phyloP scores from a whole-genome alignment of 2,797 vertebrate species.

The Tokudaia muenninki region DNA sequence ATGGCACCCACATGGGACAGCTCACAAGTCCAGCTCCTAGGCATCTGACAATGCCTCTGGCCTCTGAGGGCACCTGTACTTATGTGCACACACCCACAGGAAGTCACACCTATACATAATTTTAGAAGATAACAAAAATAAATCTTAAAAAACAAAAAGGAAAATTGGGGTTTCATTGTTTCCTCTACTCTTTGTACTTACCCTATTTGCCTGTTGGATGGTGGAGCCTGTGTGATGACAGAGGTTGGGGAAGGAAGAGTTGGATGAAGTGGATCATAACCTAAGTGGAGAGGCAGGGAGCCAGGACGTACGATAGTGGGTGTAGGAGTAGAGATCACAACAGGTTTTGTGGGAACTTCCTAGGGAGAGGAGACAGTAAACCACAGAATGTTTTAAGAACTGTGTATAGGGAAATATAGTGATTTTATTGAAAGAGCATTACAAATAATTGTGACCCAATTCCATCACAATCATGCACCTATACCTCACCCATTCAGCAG shows the following conservation, averaged over 20 bases:
- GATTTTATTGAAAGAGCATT: conserved; percentile 66
- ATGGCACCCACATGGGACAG: not conserved
- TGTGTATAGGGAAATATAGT: conserved; percentile 49
- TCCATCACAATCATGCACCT: conserved; percentile 33
- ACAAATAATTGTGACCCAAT: conserved; percentile 16
- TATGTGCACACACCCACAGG: not conserved
- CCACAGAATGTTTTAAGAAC: conserved; percentile 63
- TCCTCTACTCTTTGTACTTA: conserved; percentile 85
- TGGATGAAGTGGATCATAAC: conserved; percentile 94
- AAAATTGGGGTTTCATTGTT: not conserved
- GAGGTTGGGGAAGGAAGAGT: conserved; percentile 98
- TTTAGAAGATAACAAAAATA: not conserved
- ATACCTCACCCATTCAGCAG: conserved; percentile 29
- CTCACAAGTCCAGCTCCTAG: not conserved
- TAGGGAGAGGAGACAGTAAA: conserved; percentile 84
- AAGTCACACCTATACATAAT: not conserved
- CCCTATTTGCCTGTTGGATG: conserved; percentile 96
- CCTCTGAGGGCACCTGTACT: not conserved
- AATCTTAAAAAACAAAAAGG: not conserved
- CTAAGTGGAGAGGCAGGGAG: conserved; percentile 95
- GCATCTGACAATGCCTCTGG: not conserved
- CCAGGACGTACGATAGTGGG: conserved; percentile 97
- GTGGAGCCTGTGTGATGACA: conserved; percentile 98
- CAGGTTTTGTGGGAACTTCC: conserved; percentile 92
- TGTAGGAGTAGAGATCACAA: conserved; percentile 93